These are phyloP conservation scores for Numenius arquata DNA, from an alignment of 2,113 vertebrate species.

Conservation along the genomic window DNA sequence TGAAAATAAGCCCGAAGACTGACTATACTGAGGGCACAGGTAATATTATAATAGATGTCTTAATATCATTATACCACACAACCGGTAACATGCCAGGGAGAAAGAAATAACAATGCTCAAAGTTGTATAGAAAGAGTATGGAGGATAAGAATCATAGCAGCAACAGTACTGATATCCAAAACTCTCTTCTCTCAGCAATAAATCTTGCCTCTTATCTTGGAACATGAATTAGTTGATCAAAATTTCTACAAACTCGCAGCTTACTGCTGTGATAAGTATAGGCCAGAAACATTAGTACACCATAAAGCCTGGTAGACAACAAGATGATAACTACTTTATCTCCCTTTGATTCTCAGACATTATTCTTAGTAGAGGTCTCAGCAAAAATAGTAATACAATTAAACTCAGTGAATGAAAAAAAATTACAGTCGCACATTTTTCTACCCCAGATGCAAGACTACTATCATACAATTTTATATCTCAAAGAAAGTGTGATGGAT, in stretches of 20 bases:
- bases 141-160: not conserved
- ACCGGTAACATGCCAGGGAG: not conserved
- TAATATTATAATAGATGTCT: not conserved
- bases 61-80: not conserved
- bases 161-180: not conserved
- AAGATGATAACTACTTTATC: not conserved
- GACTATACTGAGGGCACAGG: not conserved
- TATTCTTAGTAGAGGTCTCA: not conserved
- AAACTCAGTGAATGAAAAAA: not conserved
- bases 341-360: not conserved
- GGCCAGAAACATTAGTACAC: not conserved
- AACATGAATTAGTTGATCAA: not conserved
- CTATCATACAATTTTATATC: not conserved
- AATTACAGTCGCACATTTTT: not conserved
- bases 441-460: not conserved
- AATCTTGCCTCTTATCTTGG: not conserved
- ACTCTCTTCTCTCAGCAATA: not conserved
- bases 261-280: not conserved
- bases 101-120: not conserved
- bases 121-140: not conserved
- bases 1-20: not conserved
- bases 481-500: not conserved
- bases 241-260: not conserved
- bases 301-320: not conserved
- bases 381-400: not conserved